Evolutionary conservation across 2,113 vertebrate species (phyloP), one percentile per base, ranked within the genome.

Genomic region (Sinocyclocheilus anophthalmus): DNA sequence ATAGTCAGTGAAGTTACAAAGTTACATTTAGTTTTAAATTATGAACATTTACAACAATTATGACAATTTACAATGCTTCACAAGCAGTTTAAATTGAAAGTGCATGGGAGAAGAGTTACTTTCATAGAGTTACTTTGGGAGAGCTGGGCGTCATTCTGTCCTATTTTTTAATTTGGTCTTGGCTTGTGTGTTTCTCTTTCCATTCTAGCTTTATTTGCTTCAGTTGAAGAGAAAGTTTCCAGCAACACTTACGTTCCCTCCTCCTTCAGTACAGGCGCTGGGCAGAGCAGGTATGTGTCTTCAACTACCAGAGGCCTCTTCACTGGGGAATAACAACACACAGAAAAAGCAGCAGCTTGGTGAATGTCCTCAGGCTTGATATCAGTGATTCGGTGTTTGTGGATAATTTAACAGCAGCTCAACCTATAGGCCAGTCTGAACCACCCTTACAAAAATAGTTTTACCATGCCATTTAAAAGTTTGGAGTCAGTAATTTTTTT

Each of bases 281-380:
- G 97, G 85, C 98, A 99, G 83, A 99, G 92, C 85, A 99, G 94
- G 84, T 98, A 98, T 3, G 96, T 98, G 76, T 99, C 97, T 92
- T 95, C 96, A 33, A 99, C 97, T 18, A 96, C 94, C 79, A 99
- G 93, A 6, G 98, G 98, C 83, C 97, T 97, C 94, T 98, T 95
- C 93, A 97, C 98, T 99, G 93, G 12, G 92, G 93, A 90, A 86
- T 87, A 70, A 84, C 53, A 90, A 76, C 30, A 79, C 16, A 72
- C 48, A 84, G 4, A 42, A 30, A 45, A 57, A 84, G 16, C 55
- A 77, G 24, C 13, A 81, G 72, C 75, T 79, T 80, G 12, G 13
- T 20, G 39, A 80, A 61, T 63, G 75, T 55, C 77, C 90, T 61
- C 39, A 83, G 88, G 92, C 11, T 53, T 65, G 22, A 33, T 24